Evolutionary conservation across 2,797 vertebrate genomes (phyloP).

Genomic region (Geotrypetes seraphini): DNA sequence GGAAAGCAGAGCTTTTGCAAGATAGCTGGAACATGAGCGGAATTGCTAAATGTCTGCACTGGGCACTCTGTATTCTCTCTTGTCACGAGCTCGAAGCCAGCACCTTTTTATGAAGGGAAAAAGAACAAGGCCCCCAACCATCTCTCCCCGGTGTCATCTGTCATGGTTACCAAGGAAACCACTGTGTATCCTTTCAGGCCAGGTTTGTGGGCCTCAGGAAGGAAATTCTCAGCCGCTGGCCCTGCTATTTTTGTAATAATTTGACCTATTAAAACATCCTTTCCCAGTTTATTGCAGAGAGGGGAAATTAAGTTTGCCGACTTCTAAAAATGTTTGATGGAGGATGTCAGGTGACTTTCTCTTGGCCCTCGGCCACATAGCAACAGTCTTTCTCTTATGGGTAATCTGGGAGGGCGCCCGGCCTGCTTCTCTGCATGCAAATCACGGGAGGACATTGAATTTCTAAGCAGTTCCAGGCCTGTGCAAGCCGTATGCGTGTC

Average conservation of each 20-base stretch:
- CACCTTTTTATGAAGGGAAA: slow-evolving; percentile 57
- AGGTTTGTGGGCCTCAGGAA: slow-evolving; percentile 71
- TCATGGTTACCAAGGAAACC: slow-evolving; percentile 59
- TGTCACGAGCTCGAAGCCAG: slow-evolving; percentile 52
- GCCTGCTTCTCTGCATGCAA: no score
- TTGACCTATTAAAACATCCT: slow-evolving; percentile 62
- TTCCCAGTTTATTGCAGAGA: slow-evolving; percentile 66
- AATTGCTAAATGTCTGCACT: slow-evolving; percentile 48
- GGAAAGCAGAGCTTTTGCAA: slow-evolving; percentile 28
- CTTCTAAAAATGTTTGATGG: slow-evolving; percentile 56
- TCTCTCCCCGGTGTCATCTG: slow-evolving; percentile 63
- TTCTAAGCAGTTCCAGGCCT: no score
- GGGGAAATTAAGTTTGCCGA: slow-evolving; percentile 77
- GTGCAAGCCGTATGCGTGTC: no score
- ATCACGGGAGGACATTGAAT: no score
- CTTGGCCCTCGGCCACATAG: slow-evolving; percentile 37
- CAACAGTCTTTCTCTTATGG: slow-evolving; percentile 45
- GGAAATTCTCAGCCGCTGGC: slow-evolving; percentile 58
- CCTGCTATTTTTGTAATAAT: slow-evolving; percentile 72
- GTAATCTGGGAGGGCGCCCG: no score
- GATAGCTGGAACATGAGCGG: slow-evolving; percentile 49
- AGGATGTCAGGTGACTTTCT: slow-evolving; percentile 60
- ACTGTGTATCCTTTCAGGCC: slow-evolving; percentile 63
- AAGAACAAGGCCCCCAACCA: slow-evolving; percentile 59
- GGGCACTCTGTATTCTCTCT: slow-evolving; percentile 47